phyloP scores from a whole-genome alignment of 2,888 invertebrate species.

The Heliconius sara region DNA sequence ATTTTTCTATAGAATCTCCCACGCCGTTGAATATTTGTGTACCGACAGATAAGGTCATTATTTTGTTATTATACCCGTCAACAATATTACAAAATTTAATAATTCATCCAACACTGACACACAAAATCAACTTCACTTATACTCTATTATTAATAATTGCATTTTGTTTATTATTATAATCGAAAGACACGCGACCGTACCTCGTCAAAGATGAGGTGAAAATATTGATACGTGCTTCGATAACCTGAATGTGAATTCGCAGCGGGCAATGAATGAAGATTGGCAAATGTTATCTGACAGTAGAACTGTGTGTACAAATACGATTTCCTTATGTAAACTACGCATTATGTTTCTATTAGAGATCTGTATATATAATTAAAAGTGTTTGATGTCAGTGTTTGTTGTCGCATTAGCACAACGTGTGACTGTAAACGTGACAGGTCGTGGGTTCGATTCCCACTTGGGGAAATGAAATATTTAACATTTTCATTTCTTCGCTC shows the following conservation, averaged over 20 bases:
- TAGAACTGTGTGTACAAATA: conserved; percentile 25
- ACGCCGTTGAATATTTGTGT: conserved; percentile 55
- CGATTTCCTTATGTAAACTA: conserved; percentile 31
- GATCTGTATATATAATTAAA: not conserved
- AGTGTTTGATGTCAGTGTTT: too few species aligned
- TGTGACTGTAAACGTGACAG: too few species aligned
- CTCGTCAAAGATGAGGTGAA: conserved; percentile 31
- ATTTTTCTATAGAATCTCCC: conserved; percentile 52
- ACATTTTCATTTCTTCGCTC: not conserved
- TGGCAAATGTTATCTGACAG: conserved; percentile 42
- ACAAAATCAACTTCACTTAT: not conserved
- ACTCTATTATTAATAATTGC: conserved; percentile 8
- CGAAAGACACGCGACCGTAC: conserved; percentile 33
- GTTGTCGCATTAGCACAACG: too few species aligned
- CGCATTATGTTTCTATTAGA: not conserved
- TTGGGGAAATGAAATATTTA: too few species aligned
- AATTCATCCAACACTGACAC: conserved; percentile 14
- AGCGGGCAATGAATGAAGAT: conserved; percentile 32
- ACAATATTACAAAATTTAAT: not conserved
- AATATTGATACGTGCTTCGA: conserved; percentile 38
- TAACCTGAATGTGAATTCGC: not conserved
- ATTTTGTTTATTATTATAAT: conserved; percentile 17
- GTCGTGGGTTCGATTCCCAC: too few species aligned
- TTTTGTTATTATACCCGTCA: conserved; percentile 25
- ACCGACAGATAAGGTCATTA: conserved; percentile 51